Percentiles rank a stretch among this genome's conserved stretches.
Conservation (phyloP, 1,140 invertebrate genomes). For the Nebria ingens region DNA sequence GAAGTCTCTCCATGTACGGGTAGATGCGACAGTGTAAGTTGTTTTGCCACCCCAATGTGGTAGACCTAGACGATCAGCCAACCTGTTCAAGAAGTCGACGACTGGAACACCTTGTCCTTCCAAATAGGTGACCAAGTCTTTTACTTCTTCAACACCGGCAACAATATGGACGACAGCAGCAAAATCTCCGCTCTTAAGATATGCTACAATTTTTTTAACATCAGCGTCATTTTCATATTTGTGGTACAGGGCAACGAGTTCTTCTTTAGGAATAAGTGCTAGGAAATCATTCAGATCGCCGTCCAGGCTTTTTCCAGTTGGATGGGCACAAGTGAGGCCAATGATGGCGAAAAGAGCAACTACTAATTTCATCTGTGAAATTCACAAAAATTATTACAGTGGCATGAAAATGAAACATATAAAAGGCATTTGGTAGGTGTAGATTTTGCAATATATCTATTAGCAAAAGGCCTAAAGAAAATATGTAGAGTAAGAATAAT, state of each 20-base stretch:
- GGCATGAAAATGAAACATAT: no score
- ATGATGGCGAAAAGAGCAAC: slow-evolving; percentile 9
- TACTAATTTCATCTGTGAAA: slow-evolving; percentile 15
- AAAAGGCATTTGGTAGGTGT: no score
- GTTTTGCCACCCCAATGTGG: background rate
- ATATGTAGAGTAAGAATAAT: background rate
- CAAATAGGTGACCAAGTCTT: background rate
- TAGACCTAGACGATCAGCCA: background rate
- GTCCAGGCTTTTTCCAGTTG: slow-evolving; percentile 10
- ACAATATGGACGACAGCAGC: slow-evolving; percentile 4
- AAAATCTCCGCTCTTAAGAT: slow-evolving; percentile 19
- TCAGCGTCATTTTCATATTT: slow-evolving; percentile 17
- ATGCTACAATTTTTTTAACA: slow-evolving; percentile 17
- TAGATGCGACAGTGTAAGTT: background rate
- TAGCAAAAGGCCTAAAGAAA: no score
- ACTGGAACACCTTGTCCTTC: background rate
- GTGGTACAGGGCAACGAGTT: slow-evolving; percentile 18
- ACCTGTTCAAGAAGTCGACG: background rate
- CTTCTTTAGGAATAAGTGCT: slow-evolving; percentile 17
- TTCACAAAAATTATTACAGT: no score
- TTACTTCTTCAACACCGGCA: background rate
- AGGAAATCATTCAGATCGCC: slow-evolving; percentile 19
- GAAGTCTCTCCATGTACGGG: background rate
- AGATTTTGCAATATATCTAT: no score
- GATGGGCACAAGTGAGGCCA: slow-evolving; percentile 11